Evolutionary conservation across 2,888 invertebrate genomes (phyloP).

Genomic region (Andrena dorsata): DNA sequence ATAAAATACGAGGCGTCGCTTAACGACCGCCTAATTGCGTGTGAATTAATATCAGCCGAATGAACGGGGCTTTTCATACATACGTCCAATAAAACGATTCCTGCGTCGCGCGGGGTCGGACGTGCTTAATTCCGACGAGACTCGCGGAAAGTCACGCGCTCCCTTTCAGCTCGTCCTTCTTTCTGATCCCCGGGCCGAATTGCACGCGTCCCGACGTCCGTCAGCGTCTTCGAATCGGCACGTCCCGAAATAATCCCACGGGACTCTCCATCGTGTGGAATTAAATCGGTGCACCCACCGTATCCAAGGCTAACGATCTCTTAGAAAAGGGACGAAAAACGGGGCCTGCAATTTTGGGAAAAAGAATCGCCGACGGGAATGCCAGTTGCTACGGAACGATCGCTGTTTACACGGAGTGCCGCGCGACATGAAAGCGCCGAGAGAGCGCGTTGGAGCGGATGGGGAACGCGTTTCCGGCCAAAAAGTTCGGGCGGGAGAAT

Average conservation of each 20-base stretch:
- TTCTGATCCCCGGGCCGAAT: neutral
- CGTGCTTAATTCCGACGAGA: neutral
- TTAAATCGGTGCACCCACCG: neutral
- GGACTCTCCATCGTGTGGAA: neutral
- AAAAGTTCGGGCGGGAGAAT: conserved; percentile 56
- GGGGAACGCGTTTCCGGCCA: conserved; percentile 20
- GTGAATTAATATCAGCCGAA: conserved; percentile 65
- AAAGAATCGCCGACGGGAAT: neutral
- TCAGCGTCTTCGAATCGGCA: neutral
- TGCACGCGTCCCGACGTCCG: neutral
- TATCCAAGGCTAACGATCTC: neutral
- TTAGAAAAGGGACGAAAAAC: too few species aligned
- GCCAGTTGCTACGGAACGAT: neutral
- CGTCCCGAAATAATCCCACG: neutral
- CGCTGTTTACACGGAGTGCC: neutral
- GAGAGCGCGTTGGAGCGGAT: neutral
- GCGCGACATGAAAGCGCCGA: neutral
- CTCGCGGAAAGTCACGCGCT: neutral
- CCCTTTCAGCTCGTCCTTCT: neutral
- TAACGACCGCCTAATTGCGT: conserved; percentile 71
- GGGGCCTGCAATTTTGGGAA: neutral
- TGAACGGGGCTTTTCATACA: neutral
- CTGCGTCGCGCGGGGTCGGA: neutral
- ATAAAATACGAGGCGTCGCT: conserved; percentile 62
- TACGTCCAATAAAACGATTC: neutral